Conservation (phyloP, 2,797 vertebrate species). For the Momotus momota region DNA sequence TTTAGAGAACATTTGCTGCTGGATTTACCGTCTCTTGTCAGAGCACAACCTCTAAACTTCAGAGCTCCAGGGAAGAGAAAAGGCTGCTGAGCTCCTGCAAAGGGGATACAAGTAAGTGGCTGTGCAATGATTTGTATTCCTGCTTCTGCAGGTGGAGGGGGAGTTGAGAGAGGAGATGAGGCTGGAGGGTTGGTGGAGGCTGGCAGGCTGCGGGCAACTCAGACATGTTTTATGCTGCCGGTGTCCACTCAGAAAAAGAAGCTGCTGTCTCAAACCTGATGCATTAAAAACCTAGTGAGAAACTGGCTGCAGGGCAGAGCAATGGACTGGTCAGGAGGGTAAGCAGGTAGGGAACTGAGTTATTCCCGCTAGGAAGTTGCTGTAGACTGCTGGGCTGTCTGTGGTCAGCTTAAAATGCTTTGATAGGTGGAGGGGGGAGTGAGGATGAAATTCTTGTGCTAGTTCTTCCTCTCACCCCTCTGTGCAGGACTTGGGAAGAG, state of each 20-base stretch:
- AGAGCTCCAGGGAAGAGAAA: not conserved
- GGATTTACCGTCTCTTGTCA: not conserved
- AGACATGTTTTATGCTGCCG: accelerated
- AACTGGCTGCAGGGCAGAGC: not conserved
- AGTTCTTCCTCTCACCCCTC: not conserved
- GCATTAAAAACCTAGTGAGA: not conserved
- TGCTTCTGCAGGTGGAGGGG: not conserved
- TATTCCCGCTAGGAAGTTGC: not conserved
- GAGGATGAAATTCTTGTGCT: not conserved
- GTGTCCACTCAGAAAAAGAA: not conserved
- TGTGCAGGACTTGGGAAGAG: not conserved
- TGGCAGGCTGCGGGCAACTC: not conserved
- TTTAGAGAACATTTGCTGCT: not conserved
- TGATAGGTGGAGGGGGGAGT: not conserved
- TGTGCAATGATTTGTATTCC: accelerated
- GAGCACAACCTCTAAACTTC: not conserved
- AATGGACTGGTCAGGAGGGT: not conserved
- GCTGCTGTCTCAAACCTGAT: not conserved
- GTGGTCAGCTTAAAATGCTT: not conserved
- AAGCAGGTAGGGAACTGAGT: not conserved
- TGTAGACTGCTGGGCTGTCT: too few species aligned
- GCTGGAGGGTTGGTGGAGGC: not conserved
- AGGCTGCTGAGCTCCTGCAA: not conserved
- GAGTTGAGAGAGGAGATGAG: not conserved
- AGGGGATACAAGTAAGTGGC: not conserved